Conservation (phyloP, 2,113 vertebrate genomes). For the Cranoglanis bouderius region DNA sequence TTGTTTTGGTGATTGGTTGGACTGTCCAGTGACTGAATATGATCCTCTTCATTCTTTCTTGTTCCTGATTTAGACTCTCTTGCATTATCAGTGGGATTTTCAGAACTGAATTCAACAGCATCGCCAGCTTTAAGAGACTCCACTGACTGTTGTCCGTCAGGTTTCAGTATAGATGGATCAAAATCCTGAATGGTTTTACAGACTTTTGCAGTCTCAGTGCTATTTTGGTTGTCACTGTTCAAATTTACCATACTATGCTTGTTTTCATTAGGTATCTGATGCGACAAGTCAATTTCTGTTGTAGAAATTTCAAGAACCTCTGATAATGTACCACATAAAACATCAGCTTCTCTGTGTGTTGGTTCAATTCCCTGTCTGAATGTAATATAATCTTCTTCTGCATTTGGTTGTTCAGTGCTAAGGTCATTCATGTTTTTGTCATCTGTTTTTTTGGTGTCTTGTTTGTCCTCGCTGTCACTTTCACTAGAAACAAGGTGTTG, state of each 20-base stretch:
- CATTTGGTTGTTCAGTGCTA: background rate
- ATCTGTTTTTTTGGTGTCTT: background rate
- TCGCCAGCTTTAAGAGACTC: background rate
- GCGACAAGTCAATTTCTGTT: background rate
- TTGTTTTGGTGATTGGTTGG: background rate
- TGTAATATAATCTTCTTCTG: background rate
- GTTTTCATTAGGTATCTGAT: background rate
- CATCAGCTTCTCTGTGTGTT: background rate
- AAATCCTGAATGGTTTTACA: slow-evolving; percentile 33
- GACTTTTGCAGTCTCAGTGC: slow-evolving; percentile 8
- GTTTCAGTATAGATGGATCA: slow-evolving; percentile 2
- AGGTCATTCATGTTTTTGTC: background rate
- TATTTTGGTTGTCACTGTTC: background rate
- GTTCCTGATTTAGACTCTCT: background rate
- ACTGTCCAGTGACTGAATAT: background rate
- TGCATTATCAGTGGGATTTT: too few species aligned
- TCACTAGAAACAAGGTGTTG: background rate
- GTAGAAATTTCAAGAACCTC: background rate
- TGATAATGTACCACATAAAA: background rate
- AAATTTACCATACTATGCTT: background rate
- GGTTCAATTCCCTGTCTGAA: background rate
- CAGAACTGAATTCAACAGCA: background rate
- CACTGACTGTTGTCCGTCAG: background rate
- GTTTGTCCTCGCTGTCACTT: background rate
- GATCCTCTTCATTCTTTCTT: background rate